Base-by-base conservation (phyloP, 2,797 vertebrate genomes). In the Xyrichtys novacula region DNA sequence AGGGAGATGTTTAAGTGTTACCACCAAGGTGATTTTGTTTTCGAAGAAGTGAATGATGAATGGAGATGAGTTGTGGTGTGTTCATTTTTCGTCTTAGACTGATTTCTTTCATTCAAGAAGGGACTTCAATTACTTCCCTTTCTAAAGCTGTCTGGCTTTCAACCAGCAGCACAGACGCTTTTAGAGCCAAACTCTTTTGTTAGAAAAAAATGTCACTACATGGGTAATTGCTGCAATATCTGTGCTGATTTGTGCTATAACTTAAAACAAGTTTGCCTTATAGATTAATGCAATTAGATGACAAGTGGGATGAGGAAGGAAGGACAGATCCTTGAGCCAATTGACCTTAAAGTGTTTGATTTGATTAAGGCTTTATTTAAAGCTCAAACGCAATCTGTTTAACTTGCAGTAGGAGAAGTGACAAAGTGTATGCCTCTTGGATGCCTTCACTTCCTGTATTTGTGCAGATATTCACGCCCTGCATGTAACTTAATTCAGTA, bases 301-400 rank as follows among this genome's bases (percentile, higher is more conserved):
- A 25, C 17, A 43, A 22, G 61, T 42, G 26, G 25, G 36, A 49
- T 39, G 40, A 43, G 17, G 32, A 6, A 16, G 28, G 40, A 15
- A 16, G 28, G 40, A 15, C 17, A 29, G 38, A 62, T 4, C 14
- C 14, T 10, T 68, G 7, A 26, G 15, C 23, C 22, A 14, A 19
- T 20, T 26, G 28, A 10, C 71, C 17, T 29, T 44, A 61, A 59
- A 40, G 22, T 2, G 54, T 65, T 56, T 48, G 4, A 49, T 38
- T 40, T 42, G 46, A 29, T 60, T 17, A 6, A 34, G 3, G 8
- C 12, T 56, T 56, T 52, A n/a, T 65, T 67, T 78, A 14, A 34
- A 9, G n/a, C 39, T 49, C n/a, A 22, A 26, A 8, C 50, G 11
- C n/a, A 43, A 12, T 36, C 23, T 22, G 8, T 58, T 16, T 17